phyloP scores from a whole-genome alignment of 2,113 vertebrate species.

The Bolborhynchus lineola region DNA sequence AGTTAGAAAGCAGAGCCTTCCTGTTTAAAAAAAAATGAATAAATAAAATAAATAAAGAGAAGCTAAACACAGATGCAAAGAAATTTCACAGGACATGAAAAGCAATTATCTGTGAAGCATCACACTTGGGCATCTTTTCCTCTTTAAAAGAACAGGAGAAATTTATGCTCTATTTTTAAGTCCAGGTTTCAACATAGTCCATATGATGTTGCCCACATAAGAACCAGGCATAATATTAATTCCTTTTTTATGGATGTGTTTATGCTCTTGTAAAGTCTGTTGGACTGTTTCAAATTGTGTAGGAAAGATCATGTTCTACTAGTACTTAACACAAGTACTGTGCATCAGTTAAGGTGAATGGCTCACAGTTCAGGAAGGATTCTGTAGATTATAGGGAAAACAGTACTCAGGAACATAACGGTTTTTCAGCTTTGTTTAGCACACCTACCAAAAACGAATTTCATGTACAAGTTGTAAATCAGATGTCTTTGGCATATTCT shows the following conservation, averaged over 20 bases:
- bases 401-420: neutral
- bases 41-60: neutral
- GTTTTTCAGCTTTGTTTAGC: neutral
- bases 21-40: slow-evolving; percentile 12
- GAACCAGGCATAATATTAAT: neutral
- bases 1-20: slow-evolving; percentile 16
- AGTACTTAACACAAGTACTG: neutral
- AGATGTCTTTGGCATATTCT: neutral
- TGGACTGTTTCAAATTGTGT: neutral
- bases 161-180: neutral
- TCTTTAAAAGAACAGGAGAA: neutral
- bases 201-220: neutral
- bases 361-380: neutral
- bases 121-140: neutral
- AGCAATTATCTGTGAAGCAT: neutral
- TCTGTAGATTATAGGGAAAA: neutral
- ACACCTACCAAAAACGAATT: neutral
- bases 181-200: neutral
- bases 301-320: neutral
- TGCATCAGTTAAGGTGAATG: neutral
- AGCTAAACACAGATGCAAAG: neutral
- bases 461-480: neutral
- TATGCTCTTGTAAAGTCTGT: neutral
- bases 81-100: slow-evolving; percentile 13
- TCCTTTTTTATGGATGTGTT: neutral